A percentile compares a stretch with the other conserved stretches of the same genome.
phyloP scores from a whole-genome alignment of 2,888 invertebrate species.

The Penaeus monodon region DNA sequence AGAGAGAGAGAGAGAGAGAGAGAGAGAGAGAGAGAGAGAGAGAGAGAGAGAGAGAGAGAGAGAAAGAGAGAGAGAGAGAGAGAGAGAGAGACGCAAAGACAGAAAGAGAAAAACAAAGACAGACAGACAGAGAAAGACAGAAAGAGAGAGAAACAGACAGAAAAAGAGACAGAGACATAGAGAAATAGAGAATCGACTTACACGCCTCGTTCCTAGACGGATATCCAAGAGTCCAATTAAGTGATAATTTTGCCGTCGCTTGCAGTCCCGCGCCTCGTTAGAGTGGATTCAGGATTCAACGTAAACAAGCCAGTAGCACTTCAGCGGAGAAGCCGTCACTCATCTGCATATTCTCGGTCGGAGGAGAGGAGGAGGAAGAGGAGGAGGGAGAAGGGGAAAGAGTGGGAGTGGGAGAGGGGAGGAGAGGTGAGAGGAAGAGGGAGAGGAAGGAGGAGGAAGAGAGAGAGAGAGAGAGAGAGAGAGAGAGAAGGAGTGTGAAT shows the following conservation, averaged over 20 bases:
- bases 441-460: not conserved
- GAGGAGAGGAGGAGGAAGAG: not conserved
- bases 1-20: not conserved
- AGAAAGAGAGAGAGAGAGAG: not conserved
- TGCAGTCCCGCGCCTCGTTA: not conserved
- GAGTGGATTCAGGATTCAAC: not conserved
- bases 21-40: not conserved
- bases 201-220: too few relatives aligned
- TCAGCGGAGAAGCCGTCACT: not conserved
- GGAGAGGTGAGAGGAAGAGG: not conserved
- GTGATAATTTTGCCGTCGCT: too few relatives aligned
- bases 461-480: not conserved
- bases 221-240: too few relatives aligned
- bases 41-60: not conserved
- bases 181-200: too few relatives aligned
- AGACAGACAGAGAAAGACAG: too few relatives aligned
- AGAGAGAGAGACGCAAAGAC: not conserved
- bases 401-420: not conserved
- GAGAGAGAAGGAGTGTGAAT: not conserved
- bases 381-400: not conserved
- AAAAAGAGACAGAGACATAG: too few relatives aligned
- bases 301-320: not conserved
- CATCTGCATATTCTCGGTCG: not conserved
- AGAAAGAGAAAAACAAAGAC: not conserved
- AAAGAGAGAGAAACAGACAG: too few relatives aligned